phyloP scores from a whole-genome alignment of 2,797 vertebrate genomes.

The Petrocephalus schoutedeni region DNA sequence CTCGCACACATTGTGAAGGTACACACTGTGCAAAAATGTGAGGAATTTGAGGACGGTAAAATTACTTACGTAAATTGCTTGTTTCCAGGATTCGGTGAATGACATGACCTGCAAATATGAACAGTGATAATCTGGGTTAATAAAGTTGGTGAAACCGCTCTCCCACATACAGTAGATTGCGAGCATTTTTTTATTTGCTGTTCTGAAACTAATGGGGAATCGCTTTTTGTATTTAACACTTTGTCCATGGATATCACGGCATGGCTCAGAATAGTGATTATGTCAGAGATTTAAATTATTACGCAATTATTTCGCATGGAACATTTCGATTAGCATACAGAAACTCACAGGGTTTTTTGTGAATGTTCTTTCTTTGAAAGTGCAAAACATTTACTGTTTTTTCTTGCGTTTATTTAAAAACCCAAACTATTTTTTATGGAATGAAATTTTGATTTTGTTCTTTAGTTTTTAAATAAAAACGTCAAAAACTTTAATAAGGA shows the following conservation, averaged over 20 bases:
- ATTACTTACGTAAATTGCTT: not conserved
- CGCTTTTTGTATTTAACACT: not conserved
- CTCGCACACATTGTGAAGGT: not conserved
- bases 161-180: not conserved
- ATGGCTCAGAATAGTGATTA: not conserved
- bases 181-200: not conserved
- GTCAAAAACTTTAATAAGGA: not conserved
- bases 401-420: not conserved
- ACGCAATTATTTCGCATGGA: not conserved
- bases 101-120: constrained; percentile 10
- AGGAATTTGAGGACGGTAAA: not conserved
- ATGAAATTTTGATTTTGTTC: not conserved
- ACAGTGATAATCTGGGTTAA: not conserved
- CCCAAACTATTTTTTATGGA: not conserved
- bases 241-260: not conserved
- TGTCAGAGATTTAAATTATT: not conserved
- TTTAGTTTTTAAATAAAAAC: not conserved
- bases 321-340: not conserved
- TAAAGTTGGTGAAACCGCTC: not conserved
- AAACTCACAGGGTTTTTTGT: not conserved
- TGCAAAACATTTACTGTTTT: not conserved
- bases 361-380: not conserved
- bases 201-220: not conserved
- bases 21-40: not conserved
- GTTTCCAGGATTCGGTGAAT: not conserved